phyloP scores from a whole-genome alignment of 2,797 vertebrate genomes.

The Lemur catta region DNA sequence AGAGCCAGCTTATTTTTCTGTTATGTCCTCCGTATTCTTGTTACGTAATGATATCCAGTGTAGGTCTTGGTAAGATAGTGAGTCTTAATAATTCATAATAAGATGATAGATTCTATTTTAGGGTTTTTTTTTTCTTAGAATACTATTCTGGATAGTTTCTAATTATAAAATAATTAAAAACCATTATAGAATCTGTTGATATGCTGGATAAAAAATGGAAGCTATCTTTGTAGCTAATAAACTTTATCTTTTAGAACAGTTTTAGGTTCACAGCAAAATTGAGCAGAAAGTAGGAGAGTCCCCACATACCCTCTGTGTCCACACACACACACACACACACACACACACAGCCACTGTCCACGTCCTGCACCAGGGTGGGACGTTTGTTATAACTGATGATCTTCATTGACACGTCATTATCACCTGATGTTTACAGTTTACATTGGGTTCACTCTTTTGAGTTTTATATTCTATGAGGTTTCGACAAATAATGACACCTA shows the following conservation, averaged over 20 bases:
- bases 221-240: neutral
- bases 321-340: neutral
- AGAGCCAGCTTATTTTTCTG: neutral
- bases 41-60: neutral
- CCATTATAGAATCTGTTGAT: neutral
- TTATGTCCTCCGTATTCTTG: neutral
- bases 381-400: neutral
- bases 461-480: neutral
- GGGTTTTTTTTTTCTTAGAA: neutral
- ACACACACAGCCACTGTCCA: neutral
- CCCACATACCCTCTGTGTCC: accelerated
- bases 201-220: neutral
- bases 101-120: neutral
- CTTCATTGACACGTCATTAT: neutral
- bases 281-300: neutral
- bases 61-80: neutral
- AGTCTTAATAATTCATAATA: neutral
- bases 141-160: neutral
- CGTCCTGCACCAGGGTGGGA: neutral
- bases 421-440: neutral
- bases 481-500: neutral
- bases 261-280: neutral
- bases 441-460: neutral
- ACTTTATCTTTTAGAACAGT: neutral
- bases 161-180: neutral